Conservation (phyloP, 1,140 invertebrate genomes). For the Aradophagus sp. region DNA sequence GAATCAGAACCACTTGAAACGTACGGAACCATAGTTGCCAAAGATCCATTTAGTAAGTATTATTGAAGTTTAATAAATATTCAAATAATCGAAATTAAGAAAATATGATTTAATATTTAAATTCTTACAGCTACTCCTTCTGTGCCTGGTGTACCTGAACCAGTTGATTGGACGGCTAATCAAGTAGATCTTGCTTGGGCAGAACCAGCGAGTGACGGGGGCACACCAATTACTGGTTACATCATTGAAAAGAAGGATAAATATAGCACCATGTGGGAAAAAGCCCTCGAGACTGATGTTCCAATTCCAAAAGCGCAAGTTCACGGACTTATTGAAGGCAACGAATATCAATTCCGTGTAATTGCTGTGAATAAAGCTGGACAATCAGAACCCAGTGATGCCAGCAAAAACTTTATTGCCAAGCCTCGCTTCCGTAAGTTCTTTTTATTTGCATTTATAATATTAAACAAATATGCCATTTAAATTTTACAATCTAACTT, state of each 20-base stretch:
- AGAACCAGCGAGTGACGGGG: slow-evolving; percentile 88
- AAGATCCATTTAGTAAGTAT: slow-evolving; percentile 95
- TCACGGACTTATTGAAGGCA: slow-evolving; percentile 94
- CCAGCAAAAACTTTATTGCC: slow-evolving; percentile 91
- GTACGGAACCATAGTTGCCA: slow-evolving; percentile 91
- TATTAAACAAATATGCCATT: no score
- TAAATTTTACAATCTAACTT: slow-evolving; percentile 1
- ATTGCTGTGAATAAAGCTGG: slow-evolving; percentile 97
- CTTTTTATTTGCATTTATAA: no score
- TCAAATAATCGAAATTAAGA: no score
- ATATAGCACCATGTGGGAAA: slow-evolving; percentile 94
- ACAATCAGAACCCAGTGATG: slow-evolving; percentile 89
- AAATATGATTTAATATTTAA: no score
- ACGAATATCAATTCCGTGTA: slow-evolving; percentile 99
- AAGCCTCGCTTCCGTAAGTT: slow-evolving; percentile 89
- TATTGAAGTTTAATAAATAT: no score
- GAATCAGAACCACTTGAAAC: slow-evolving; percentile 98
- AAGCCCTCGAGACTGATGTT: slow-evolving; percentile 86
- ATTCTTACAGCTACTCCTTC: slow-evolving; percentile 84
- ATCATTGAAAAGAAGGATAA: slow-evolving; percentile 98
- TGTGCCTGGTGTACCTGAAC: slow-evolving; percentile 88
- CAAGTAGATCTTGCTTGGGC: slow-evolving; percentile 92
- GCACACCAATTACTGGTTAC: slow-evolving; percentile 93
- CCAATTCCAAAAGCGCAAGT: slow-evolving; percentile 83
- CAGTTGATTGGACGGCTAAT: slow-evolving; percentile 93